phyloP scores from a whole-genome alignment of 2,113 vertebrate species.

The Sander lucioperca region DNA sequence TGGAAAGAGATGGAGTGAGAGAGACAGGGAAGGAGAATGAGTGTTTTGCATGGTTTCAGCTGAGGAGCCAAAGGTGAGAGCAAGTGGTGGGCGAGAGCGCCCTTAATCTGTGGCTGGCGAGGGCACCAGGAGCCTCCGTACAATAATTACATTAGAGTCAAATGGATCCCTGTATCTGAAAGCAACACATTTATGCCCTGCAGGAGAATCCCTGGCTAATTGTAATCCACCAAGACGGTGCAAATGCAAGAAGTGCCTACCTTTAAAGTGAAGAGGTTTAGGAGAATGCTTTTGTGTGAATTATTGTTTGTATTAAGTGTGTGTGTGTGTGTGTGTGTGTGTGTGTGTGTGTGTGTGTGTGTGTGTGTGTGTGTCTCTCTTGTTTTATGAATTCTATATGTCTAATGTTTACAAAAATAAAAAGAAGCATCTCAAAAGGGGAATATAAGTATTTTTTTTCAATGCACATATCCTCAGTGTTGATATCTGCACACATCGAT shows the following conservation, averaged over 20 bases:
- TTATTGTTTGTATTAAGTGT: constrained; percentile 59
- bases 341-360: constrained; percentile 27
- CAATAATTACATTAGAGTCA: constrained; percentile 89
- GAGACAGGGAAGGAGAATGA: constrained; percentile 53
- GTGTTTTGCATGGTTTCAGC: constrained; percentile 79
- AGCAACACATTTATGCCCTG: constrained; percentile 89
- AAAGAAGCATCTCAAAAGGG: constrained; percentile 24
- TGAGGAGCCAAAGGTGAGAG: constrained; percentile 87
- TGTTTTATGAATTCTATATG: constrained; percentile 49
- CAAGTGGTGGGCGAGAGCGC: constrained; percentile 83
- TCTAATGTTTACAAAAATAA: constrained; percentile 50
- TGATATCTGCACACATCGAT: constrained; percentile 53
- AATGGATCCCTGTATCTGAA: constrained; percentile 88
- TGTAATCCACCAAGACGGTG: constrained; percentile 86
- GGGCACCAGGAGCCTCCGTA: constrained; percentile 81
- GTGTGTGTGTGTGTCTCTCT: constrained; percentile 27
- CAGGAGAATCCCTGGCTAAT: constrained; percentile 86
- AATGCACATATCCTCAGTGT: constrained; percentile 18
- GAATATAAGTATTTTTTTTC: constrained; percentile 57
- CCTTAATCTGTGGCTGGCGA: constrained; percentile 86
- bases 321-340: constrained; percentile 33
- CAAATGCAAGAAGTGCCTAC: constrained; percentile 80
- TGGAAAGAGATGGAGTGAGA: constrained; percentile 54
- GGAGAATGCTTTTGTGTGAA: constrained; percentile 67
- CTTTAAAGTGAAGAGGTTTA: constrained; percentile 80